Percentiles rank a stretch among this genome's conserved stretches.
Conservation (phyloP, 2,797 vertebrate genomes). For the Diglossa cyanea region DNA sequence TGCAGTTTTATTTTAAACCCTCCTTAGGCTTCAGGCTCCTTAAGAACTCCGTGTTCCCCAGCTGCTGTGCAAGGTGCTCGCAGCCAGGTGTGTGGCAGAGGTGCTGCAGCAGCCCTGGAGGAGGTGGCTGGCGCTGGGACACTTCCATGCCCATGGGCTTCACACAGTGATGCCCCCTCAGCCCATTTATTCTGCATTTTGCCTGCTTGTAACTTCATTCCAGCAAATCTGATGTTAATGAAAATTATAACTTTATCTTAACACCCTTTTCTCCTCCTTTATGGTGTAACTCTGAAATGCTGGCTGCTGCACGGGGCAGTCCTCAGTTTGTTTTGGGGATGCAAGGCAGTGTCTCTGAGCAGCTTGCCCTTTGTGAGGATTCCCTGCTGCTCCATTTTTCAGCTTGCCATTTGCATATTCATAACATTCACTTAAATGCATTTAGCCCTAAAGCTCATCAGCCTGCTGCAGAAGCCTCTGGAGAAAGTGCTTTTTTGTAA, state of each 20-base stretch:
- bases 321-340: background rate
- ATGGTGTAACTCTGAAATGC: background rate
- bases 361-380: background rate
- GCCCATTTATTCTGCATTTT: background rate
- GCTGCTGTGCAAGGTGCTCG: background rate
- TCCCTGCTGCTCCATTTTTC: background rate
- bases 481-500: background rate
- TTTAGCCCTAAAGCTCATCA: conserved; percentile 5
- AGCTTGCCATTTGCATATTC: background rate
- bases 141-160: rapidly evolving
- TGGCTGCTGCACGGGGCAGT: background rate
- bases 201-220: background rate
- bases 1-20: background rate
- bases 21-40: background rate
- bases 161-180: rapidly evolving
- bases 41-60: background rate
- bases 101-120: background rate
- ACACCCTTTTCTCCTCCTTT: background rate
- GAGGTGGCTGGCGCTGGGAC: rapidly evolving
- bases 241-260: background rate
- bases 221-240: background rate
- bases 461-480: background rate
- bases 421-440: background rate
- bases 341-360: background rate
- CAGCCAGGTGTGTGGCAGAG: background rate